phyloP scores from a whole-genome alignment of 2,113 vertebrate species.

The Bettongia penicillata region DNA sequence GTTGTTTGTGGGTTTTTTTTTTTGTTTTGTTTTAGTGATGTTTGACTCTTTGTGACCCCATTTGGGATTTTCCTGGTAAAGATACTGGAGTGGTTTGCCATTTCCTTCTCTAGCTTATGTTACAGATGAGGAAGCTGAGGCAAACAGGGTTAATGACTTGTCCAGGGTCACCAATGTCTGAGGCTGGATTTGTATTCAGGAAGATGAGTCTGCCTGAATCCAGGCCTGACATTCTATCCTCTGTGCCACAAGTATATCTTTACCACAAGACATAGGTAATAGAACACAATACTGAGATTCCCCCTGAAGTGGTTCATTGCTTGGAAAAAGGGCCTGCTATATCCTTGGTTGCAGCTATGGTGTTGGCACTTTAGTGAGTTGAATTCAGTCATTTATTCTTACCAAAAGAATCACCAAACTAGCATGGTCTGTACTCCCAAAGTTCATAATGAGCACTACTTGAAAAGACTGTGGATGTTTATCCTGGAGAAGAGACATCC shows the following conservation, averaged over 20 bases:
- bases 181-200: not conserved
- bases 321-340: not conserved
- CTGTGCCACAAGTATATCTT: not conserved
- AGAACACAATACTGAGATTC: not conserved
- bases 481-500: not conserved
- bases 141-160: not conserved
- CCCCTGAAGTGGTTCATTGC: not conserved
- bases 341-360: not conserved
- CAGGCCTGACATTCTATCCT: no score
- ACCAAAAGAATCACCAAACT: not conserved
- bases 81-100: not conserved
- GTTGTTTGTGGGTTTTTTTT: not conserved
- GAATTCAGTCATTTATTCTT: not conserved
- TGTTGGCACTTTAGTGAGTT: not conserved
- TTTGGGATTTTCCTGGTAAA: not conserved
- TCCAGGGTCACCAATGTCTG: not conserved
- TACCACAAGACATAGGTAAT: not conserved
- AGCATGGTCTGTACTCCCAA: not conserved
- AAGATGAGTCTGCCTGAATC: not conserved
- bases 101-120: not conserved
- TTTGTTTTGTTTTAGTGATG: no score
- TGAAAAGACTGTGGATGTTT: not conserved
- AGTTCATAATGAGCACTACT: not conserved
- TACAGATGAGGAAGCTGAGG: not conserved
- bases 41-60: not conserved